A percentile compares a stretch with the other conserved stretches of the same genome.
phyloP scores from a whole-genome alignment of 2,888 invertebrate genomes.

The Apodemia zela region DNA sequence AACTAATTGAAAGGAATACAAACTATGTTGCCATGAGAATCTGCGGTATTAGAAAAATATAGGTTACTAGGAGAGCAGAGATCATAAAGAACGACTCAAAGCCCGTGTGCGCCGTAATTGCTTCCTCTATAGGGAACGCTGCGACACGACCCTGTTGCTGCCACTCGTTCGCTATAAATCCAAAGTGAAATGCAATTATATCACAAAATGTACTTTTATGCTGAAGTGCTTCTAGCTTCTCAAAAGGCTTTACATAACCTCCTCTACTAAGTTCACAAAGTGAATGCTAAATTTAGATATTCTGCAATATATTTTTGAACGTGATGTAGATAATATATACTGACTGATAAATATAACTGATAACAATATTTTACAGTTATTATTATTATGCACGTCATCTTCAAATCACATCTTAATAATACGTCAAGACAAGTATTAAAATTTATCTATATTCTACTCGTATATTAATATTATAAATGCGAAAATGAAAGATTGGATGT shows the following conservation, averaged over 20 bases:
- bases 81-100: slow-evolving; percentile 38
- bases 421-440: too few species aligned
- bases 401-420: too few species aligned
- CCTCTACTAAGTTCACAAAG: not conserved
- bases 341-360: not conserved
- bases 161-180: slow-evolving; percentile 32
- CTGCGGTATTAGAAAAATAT: slow-evolving; percentile 19
- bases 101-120: slow-evolving; percentile 39
- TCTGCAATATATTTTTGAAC: not conserved
- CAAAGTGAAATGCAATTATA: slow-evolving; percentile 33
- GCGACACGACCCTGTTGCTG: slow-evolving; percentile 46
- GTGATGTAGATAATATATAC: not conserved
- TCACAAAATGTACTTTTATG: slow-evolving; percentile 19
- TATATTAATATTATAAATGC: too few species aligned
- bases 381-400: too few species aligned
- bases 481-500: too few species aligned
- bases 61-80: slow-evolving; percentile 34
- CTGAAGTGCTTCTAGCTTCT: slow-evolving; percentile 1
- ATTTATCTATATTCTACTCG: too few species aligned
- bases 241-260: slow-evolving; percentile 1
- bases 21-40: not conserved
- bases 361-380: not conserved
- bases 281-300: not conserved
- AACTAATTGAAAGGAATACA: too few species aligned
- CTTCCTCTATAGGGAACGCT: slow-evolving; percentile 55